phyloP scores from a whole-genome alignment of 1,140 invertebrate genomes.

The Tetraneura akinire region DNA sequence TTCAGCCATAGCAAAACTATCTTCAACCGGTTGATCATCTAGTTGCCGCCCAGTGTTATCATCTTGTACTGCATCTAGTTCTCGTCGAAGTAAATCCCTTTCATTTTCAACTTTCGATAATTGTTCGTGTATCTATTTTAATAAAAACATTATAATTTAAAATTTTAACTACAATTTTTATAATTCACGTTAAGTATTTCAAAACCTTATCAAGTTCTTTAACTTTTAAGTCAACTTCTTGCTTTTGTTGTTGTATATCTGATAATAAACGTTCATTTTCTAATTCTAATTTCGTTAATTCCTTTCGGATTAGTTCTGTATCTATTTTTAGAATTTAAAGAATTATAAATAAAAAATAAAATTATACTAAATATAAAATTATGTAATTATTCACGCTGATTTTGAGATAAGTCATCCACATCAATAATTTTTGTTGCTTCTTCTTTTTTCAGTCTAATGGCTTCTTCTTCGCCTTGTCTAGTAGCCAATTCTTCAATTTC shows the following conservation, averaged over 20 bases:
- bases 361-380: too few relatives aligned
- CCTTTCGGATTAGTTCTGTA: conserved; percentile 49
- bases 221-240: conserved; percentile 55
- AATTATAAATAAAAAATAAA: not conserved
- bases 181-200: conserved; percentile 23
- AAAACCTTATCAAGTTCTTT: conserved; percentile 60
- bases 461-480: conserved; percentile 52
- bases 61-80: conserved; percentile 57
- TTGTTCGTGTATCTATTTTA: conserved; percentile 58
- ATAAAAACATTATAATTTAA: conserved; percentile 11
- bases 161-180: conserved; percentile 54
- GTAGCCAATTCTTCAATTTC: conserved; percentile 49
- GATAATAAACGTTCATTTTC: conserved; percentile 56
- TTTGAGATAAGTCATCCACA: not conserved
- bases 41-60: conserved; percentile 54
- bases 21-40: conserved; percentile 42
- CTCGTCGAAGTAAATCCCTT: conserved; percentile 60
- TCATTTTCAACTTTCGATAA: conserved; percentile 62
- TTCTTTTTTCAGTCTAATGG: conserved; percentile 17
- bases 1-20: conserved; percentile 53
- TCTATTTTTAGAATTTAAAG: conserved; percentile 17
- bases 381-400: conserved; percentile 1
- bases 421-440: not conserved
- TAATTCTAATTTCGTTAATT: conserved; percentile 55
- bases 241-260: conserved; percentile 56